Evolutionary conservation across 64 coral and sea anemone genomes (phyloP).

Genomic region (Stichodactyla helianthus): DNA sequence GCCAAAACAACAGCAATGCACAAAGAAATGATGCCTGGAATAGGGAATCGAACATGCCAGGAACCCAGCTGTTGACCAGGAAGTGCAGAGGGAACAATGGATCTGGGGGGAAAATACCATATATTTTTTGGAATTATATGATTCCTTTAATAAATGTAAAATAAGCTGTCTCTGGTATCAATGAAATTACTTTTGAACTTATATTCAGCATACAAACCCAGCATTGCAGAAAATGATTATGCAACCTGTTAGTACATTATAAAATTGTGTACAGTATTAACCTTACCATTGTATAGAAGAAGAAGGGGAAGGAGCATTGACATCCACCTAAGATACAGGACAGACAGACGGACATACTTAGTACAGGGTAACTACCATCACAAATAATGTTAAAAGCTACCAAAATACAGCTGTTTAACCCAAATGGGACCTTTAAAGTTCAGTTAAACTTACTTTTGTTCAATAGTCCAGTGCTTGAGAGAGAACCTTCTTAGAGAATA

Average conservation of each 20-base stretch:
- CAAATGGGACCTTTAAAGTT: not conserved
- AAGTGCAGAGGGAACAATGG: conserved; percentile 92
- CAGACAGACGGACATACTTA: not conserved
- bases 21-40: conserved; percentile 89
- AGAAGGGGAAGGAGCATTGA: conserved; percentile 85
- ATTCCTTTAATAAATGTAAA: no score
- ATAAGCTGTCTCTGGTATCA: no score
- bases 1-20: conserved; percentile 84
- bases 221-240: no score
- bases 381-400: no score
- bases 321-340: conserved; percentile 73
- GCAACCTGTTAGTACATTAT: no score
- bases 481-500: conserved; percentile 94
- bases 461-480: conserved; percentile 92
- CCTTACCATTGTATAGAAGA: conserved; percentile 90
- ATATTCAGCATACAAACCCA: no score
- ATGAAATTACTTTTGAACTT: no score
- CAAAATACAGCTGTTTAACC: not conserved
- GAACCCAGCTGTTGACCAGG: conserved; percentile 93
- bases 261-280: not conserved
- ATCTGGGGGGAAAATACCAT: conserved; percentile 36
- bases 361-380: not conserved
- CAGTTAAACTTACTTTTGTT: conserved; percentile 74
- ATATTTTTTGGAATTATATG: not conserved
- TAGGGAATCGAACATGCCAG: conserved; percentile 95